These are phyloP conservation scores for Caenorhabditis tropicalis DNA, from an alignment of 1,140 invertebrate genomes.

Conservation along the genomic window DNA sequence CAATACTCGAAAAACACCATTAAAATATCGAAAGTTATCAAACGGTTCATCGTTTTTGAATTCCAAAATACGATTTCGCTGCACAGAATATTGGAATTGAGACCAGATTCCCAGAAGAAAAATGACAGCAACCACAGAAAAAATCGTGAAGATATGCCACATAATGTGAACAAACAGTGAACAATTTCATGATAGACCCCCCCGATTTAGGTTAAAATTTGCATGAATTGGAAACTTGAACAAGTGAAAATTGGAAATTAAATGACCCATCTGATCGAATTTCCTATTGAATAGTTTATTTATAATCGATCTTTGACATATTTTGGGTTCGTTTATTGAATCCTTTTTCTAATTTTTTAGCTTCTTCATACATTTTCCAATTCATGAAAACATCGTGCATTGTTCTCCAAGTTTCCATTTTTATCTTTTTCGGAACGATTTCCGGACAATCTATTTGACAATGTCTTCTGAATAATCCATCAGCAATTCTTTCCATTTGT, in stretches of 20 bases:
- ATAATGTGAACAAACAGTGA: no score
- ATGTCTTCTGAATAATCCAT: slow-evolving; percentile 26
- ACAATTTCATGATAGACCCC: no score
- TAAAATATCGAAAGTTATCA: background rate
- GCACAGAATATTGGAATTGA: background rate
- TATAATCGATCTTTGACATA: background rate
- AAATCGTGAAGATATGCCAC: background rate
- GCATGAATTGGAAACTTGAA: background rate
- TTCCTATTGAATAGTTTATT: no score
- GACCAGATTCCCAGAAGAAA: background rate
- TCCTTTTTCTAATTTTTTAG: background rate
- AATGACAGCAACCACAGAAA: background rate
- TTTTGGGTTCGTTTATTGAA: background rate
- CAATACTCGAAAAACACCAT: background rate
- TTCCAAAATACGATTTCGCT: background rate
- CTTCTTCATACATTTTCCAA: background rate
- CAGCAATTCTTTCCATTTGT: background rate
- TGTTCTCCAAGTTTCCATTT: background rate
- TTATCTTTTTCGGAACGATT: background rate
- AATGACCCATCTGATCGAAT: no score
- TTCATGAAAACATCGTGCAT: slow-evolving; percentile 7
- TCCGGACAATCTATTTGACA: slow-evolving; percentile 1
- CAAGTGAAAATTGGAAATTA: no score
- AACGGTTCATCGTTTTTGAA: background rate
- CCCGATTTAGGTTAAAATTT: background rate